Evolutionary conservation across 2,888 invertebrate genomes (phyloP).

Genomic region (Melanargia galathea): DNA sequence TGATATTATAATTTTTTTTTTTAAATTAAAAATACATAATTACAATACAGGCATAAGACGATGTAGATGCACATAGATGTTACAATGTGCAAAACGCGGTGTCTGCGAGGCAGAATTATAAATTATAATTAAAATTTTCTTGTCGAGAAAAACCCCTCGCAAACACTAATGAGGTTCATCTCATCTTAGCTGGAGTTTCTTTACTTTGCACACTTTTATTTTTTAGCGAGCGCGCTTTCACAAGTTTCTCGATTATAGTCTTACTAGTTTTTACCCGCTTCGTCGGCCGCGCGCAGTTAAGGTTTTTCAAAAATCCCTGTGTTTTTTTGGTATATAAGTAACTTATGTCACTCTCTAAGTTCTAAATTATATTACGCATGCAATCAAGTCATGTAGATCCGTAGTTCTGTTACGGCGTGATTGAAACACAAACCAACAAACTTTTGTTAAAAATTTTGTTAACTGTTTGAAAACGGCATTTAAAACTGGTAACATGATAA

Average conservation of each 20-base stretch:
- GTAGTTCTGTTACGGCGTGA: too few species aligned
- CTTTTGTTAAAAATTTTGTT: too few species aligned
- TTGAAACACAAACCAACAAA: too few species aligned
- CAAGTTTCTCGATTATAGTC: constrained; percentile 9
- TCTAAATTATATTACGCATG: too few species aligned
- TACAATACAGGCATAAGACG: not conserved
- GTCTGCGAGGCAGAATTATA: not conserved
- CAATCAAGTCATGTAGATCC: too few species aligned
- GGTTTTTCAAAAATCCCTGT: too few species aligned
- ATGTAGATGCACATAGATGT: not conserved
- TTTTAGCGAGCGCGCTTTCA: constrained; percentile 16
- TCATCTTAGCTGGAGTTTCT: constrained; percentile 24
- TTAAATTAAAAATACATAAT: not conserved
- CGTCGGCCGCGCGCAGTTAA: too few species aligned
- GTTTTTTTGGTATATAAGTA: too few species aligned
- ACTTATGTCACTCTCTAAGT: too few species aligned
- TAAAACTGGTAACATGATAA: not conserved
- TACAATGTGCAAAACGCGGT: not conserved
- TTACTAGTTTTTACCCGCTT: too few species aligned
- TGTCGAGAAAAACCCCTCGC: constrained; percentile 5
- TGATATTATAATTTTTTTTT: too few species aligned
- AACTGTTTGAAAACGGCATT: not conserved
- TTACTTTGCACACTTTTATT: constrained; percentile 15
- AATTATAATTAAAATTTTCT: constrained; percentile 14
- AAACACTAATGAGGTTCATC: constrained; percentile 30